phyloP scores from a whole-genome alignment of 2,888 invertebrate species.

The Tetrapedia diversipes region DNA sequence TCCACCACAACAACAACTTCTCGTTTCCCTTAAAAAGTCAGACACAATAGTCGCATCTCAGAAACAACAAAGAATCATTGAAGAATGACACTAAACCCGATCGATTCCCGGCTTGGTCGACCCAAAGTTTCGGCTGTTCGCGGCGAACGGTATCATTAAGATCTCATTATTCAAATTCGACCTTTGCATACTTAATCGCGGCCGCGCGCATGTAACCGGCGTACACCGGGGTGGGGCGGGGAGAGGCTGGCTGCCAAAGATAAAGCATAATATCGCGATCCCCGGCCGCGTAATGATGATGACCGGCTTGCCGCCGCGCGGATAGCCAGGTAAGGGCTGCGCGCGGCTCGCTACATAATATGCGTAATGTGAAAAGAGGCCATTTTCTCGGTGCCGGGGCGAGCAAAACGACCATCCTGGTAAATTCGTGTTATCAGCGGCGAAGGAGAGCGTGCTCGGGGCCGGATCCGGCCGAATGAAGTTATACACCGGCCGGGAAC shows the following conservation, averaged over 20 bases:
- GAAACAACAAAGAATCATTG: accelerated
- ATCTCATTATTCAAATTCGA: conserved; percentile 82
- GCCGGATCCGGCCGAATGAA: conserved; percentile 32
- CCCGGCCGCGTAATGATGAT: conserved; percentile 82
- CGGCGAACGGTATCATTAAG: conserved; percentile 75
- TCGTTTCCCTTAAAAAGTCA: too few relatives aligned
- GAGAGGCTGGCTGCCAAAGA: conserved; percentile 75
- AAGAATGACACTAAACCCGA: conserved; percentile 30
- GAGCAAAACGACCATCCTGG: conserved; percentile 58
- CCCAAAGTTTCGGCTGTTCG: conserved; percentile 52
- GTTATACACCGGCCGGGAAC: conserved; percentile 28
- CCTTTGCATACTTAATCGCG: conserved; percentile 81
- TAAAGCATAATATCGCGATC: conserved; percentile 82
- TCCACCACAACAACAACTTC: too few relatives aligned
- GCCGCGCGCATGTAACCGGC: conserved; percentile 69
- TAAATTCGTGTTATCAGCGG: conserved; percentile 67
- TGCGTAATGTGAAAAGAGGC: conserved; percentile 79
- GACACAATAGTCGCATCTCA: too few relatives aligned
- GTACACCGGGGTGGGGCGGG: conserved; percentile 73
- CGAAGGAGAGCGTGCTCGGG: conserved; percentile 53
- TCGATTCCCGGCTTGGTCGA: background rate
- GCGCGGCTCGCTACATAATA: conserved; percentile 74
- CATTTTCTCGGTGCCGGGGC: conserved; percentile 74
- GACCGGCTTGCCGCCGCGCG: conserved; percentile 79
- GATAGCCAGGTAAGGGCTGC: conserved; percentile 70